Conservation (phyloP, 2,113 vertebrate species). For the Charadrius vociferus region DNA sequence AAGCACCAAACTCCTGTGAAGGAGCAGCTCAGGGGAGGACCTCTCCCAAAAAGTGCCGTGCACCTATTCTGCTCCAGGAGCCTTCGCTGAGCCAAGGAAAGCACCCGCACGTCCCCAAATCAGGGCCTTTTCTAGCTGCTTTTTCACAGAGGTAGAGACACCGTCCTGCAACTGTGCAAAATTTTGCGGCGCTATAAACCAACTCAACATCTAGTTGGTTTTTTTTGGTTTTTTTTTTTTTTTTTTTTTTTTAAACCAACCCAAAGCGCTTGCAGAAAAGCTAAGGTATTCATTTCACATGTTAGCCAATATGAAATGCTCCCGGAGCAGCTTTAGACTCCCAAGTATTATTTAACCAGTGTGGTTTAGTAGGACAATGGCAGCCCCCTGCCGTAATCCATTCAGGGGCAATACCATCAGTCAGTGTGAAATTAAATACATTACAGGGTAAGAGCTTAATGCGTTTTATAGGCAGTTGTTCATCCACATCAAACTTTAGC, state of each 20-base stretch:
- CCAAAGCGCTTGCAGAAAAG: slow-evolving; percentile 59
- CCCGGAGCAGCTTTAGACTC: slow-evolving; percentile 67
- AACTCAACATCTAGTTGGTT: slow-evolving; percentile 11
- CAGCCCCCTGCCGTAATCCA: slow-evolving; percentile 78
- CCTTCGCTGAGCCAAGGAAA: neutral
- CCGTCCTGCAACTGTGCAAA: neutral
- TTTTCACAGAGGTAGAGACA: neutral
- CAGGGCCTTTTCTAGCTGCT: neutral
- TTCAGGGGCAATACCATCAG: slow-evolving; percentile 88
- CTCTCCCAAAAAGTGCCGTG: neutral
- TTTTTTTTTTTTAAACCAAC: neutral
- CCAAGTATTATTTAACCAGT: slow-evolving; percentile 75
- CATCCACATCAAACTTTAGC: slow-evolving; percentile 93
- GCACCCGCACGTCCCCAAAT: neutral
- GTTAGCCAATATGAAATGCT: slow-evolving; percentile 66
- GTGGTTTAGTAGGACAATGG: slow-evolving; percentile 77
- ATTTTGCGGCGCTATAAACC: neutral
- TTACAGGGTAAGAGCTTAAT: slow-evolving; percentile 90
- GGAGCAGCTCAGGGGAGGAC: neutral
- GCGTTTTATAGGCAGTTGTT: slow-evolving; percentile 94
- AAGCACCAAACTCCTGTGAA: neutral
- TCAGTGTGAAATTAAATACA: slow-evolving; percentile 98
- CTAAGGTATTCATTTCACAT: slow-evolving; percentile 70
- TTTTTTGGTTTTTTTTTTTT: neutral
- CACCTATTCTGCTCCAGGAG: neutral